A percentile compares a stretch with the other conserved stretches of the same genome.
These are phyloP conservation scores for Andricus curvator DNA, from an alignment of 2,888 invertebrate genomes.

Conservation along the genomic window DNA sequence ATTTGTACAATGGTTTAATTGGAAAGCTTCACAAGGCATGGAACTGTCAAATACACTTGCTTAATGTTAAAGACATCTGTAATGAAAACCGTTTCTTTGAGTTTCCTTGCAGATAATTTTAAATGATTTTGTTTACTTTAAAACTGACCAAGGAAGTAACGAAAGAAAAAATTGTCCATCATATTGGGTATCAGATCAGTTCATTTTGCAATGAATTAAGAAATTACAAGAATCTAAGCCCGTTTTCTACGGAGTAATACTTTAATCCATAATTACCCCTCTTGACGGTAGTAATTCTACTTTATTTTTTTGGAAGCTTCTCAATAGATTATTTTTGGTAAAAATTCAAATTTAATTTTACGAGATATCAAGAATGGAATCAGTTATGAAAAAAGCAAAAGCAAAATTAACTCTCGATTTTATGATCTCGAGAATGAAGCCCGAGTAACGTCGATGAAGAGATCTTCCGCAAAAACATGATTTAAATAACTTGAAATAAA, in stretches of 20 bases:
- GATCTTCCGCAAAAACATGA: conserved; percentile 22
- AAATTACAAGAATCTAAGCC: too few relatives aligned
- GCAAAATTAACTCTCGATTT: background rate
- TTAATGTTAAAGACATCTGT: background rate
- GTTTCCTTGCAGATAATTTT: background rate
- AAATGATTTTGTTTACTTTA: background rate
- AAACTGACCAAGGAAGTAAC: background rate
- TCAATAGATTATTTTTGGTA: conserved; percentile 3
- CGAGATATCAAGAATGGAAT: conserved; percentile 19
- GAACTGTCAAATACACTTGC: background rate
- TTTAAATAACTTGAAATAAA: conserved; percentile 13
- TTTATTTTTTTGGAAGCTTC: background rate
- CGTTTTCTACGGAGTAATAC: too few relatives aligned
- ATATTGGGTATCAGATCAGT: too few relatives aligned
- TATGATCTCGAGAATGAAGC: conserved; percentile 28
- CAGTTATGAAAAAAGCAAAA: conserved; percentile 25
- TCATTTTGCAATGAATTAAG: too few relatives aligned
- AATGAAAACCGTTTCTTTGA: background rate
- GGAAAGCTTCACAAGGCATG: background rate
- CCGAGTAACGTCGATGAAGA: background rate
- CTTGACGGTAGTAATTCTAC: background rate
- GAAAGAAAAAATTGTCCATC: too few relatives aligned
- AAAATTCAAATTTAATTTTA: conserved; percentile 32
- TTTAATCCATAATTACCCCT: too few relatives aligned
- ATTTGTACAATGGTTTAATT: background rate